These are phyloP conservation scores for Escarpia spicata DNA, from an alignment of 2,888 invertebrate species.

Conservation along the genomic window DNA sequence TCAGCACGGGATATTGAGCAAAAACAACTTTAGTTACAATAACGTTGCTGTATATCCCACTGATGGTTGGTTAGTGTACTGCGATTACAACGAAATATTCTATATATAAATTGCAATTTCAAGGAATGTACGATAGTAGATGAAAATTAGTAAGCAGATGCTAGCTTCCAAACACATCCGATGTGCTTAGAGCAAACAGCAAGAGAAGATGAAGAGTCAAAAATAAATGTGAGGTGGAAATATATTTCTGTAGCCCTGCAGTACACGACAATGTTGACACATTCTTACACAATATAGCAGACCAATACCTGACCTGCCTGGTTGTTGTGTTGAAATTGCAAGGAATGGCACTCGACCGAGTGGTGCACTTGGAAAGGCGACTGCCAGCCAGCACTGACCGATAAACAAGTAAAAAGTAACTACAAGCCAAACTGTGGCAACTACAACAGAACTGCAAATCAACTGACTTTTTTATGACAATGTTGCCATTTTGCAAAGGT, in stretches of 20 bases:
- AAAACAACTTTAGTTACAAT: background rate
- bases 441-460: constrained; percentile 13
- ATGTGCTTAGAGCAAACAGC: background rate
- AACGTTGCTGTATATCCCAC: constrained; percentile 4
- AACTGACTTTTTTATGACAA: background rate
- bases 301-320: background rate
- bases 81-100: background rate
- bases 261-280: background rate
- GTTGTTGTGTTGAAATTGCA: constrained; percentile 13
- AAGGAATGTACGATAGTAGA: constrained; percentile 6
- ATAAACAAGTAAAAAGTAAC: background rate
- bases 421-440: constrained; percentile 16
- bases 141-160: background rate
- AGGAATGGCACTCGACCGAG: constrained; percentile 16
- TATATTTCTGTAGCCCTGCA: constrained; percentile 13
- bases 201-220: background rate
- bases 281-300: background rate
- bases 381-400: background rate
- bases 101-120: background rate
- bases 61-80: background rate
- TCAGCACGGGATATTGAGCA: constrained; percentile 12
- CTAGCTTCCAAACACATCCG: background rate
- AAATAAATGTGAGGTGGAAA: background rate
- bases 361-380: background rate
- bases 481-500: background rate